phyloP scores from a whole-genome alignment of 2,888 invertebrate species.

The Neria commutata region DNA sequence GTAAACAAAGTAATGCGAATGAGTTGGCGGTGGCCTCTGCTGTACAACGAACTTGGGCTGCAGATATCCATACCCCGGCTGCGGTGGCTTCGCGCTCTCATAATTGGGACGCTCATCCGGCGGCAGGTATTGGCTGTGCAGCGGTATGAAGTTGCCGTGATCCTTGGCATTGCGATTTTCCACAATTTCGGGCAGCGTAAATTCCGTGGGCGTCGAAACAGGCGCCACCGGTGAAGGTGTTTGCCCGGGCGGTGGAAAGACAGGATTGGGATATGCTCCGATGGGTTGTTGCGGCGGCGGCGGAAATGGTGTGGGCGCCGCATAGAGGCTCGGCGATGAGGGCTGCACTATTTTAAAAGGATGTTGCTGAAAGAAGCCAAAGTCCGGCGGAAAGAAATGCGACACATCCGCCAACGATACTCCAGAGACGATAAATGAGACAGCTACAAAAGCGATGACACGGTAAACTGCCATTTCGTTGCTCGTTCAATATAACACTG shows the following conservation, averaged over 20 bases:
- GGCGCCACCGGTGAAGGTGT: slow-evolving; percentile 44
- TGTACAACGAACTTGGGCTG: too few species aligned
- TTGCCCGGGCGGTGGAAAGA: slow-evolving; percentile 13
- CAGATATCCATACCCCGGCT: slow-evolving; percentile 28
- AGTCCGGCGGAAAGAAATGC: slow-evolving; percentile 48
- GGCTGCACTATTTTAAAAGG: slow-evolving; percentile 37
- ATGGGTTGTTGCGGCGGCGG: slow-evolving; percentile 12
- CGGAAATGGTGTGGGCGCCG: slow-evolving; percentile 30
- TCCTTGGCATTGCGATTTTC: slow-evolving; percentile 49
- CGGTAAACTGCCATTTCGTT: slow-evolving; percentile 26
- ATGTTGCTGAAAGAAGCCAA: slow-evolving; percentile 35
- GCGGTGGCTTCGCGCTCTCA: slow-evolving; percentile 43
- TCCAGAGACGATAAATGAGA: not conserved
- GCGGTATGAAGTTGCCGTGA: slow-evolving; percentile 50
- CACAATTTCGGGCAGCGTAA: slow-evolving; percentile 54
- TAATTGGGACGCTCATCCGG: slow-evolving; percentile 50
- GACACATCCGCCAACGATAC: slow-evolving; percentile 42
- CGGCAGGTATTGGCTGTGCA: slow-evolving; percentile 49
- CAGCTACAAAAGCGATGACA: not conserved
- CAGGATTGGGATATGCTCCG: slow-evolving; percentile 16
- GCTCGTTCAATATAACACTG: slow-evolving; percentile 21
- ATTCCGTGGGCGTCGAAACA: slow-evolving; percentile 45
- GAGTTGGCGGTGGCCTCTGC: too few species aligned
- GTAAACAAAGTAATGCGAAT: too few species aligned
- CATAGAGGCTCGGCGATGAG: slow-evolving; percentile 37